Base-by-base conservation (phyloP, 2,888 invertebrate species). In the Volucella inflata region DNA sequence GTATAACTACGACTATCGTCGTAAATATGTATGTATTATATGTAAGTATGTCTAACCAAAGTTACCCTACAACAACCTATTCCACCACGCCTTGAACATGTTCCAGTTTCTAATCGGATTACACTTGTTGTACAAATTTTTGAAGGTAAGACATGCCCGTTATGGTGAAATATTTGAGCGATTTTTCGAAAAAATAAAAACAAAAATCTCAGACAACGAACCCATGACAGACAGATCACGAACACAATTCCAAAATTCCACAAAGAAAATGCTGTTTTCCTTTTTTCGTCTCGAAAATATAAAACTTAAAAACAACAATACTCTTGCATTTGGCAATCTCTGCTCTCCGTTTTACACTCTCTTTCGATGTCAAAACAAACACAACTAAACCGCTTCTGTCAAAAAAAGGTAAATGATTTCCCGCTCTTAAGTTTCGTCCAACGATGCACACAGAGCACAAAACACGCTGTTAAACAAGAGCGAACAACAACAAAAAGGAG, bases 391-490 rank as follows among this genome's bases (percentile, higher is more conserved):
- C 42, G 12, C 38, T 48, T 14, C 11, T 36, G 42, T 36, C 38
- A 44, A 17, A 53, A 17, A 53, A 16, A 64, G 10, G 44, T 60
- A 46, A 65, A 64, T 17, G 62, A 36, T 55, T 72, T 83, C 48
- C 62, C 68, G 83, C 83, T 83, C 83, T 83, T 83, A 78, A 74
- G 68, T 68, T 67, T 14, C 36, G 11, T 8, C 40, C n/a, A 80
- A 10, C 59, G 51, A 53, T 57, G 65, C 64, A 75, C 48, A 46
- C 3, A 36, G 0, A 17, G 14, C n/a, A 9, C 8, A 67, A 55
- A 16, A 21, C 30, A 30, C 30, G 30, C 30, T 70, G 59, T 16
- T 10, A 46, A 14, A 9, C n/a, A 64, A 62, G 67, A 72, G 72
- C 36, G 17, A 64, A 48, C 21, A 60, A 65, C 8, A 40, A 36